These are phyloP conservation scores for Carapus acus DNA, from an alignment of 2,797 vertebrate species.

Conservation along the genomic window DNA sequence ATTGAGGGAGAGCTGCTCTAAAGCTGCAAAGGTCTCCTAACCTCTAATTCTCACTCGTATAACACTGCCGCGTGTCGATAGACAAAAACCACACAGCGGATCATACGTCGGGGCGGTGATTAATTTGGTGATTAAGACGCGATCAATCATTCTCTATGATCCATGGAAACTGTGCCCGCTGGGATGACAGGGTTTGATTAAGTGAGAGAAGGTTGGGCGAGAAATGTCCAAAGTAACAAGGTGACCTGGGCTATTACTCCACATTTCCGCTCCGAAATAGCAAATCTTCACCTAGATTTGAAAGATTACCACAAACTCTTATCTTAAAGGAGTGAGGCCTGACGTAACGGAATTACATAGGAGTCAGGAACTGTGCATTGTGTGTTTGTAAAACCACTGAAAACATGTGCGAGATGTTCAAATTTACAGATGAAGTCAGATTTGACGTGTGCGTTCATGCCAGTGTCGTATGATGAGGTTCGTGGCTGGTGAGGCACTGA, in stretches of 20 bases:
- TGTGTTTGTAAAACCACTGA: neutral
- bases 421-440: too few relatives aligned
- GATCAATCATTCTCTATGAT: conserved; percentile 61
- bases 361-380: too few relatives aligned
- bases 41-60: conserved; percentile 22
- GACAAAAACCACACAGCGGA: conserved; percentile 45
- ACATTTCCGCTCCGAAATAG: conserved; percentile 3
- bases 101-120: conserved; percentile 37
- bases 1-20: conserved; percentile 31
- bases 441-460: too few relatives aligned
- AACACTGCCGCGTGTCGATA: conserved; percentile 28
- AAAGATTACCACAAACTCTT: conserved; percentile 11
- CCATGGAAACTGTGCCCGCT: conserved; percentile 41
- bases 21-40: conserved; percentile 19
- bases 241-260: conserved; percentile 16
- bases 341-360: too few relatives aligned
- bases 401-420: neutral
- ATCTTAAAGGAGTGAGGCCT: too few relatives aligned
- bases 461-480: too few relatives aligned
- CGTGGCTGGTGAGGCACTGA: too few relatives aligned
- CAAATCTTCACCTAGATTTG: conserved; percentile 6
- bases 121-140: conserved; percentile 52
- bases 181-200: conserved; percentile 47
- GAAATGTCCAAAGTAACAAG: conserved; percentile 9
- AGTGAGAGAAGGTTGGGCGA: conserved; percentile 40